Conservation (phyloP, 2,888 invertebrate genomes). For the Sycophila texana region DNA sequence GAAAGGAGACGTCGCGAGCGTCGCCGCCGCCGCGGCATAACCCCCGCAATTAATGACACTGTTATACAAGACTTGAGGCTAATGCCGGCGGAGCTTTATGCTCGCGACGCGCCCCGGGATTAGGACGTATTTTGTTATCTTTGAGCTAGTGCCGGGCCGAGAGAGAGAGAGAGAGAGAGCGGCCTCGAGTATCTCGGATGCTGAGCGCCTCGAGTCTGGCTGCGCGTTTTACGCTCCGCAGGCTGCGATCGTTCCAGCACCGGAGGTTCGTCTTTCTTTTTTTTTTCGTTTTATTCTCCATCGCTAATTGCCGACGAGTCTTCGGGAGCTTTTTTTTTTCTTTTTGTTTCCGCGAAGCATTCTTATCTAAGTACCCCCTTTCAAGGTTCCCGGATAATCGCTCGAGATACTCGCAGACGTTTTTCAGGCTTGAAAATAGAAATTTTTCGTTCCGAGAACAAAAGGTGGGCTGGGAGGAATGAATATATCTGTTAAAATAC, state of each 20-base stretch:
- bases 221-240: not conserved
- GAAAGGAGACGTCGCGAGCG: slow-evolving; percentile 11
- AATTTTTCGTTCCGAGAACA: no score
- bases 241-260: not conserved
- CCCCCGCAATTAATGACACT: slow-evolving; percentile 50
- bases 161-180: no score
- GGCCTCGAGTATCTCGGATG: not conserved
- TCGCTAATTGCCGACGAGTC: slow-evolving; percentile 15
- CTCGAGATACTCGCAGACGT: not conserved
- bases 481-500: no score
- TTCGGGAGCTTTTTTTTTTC: not conserved
- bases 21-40: slow-evolving; percentile 17
- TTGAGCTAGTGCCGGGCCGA: slow-evolving; percentile 25
- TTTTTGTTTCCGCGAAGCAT: not conserved
- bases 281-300: slow-evolving; percentile 1
- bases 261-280: not conserved
- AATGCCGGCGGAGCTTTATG: slow-evolving; percentile 32
- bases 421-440: no score
- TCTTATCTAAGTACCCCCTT: slow-evolving; percentile 1
- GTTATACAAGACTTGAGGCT: slow-evolving; percentile 45
- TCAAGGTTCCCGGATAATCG: not conserved
- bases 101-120: slow-evolving; percentile 12
- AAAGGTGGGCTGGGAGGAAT: no score
- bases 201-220: not conserved
- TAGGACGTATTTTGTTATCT: slow-evolving; percentile 49